These are phyloP conservation scores for Hartigia nigra DNA, from an alignment of 2,888 invertebrate genomes.

Conservation along the genomic window DNA sequence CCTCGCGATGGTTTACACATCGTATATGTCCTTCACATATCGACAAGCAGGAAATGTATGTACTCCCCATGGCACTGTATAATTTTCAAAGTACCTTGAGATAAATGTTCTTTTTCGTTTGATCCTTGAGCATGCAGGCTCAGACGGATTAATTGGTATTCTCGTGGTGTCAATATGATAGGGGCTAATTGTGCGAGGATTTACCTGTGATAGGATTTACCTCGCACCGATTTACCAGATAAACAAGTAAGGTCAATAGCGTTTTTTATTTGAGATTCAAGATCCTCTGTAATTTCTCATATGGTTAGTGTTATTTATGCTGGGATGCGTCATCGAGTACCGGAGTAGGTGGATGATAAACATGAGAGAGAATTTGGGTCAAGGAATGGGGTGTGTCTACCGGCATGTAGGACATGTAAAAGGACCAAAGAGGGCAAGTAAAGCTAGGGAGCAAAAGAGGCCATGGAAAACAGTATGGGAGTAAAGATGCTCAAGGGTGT, in stretches of 20 bases:
- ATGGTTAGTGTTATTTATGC: background rate
- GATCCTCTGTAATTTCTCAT: background rate
- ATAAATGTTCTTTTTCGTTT: background rate
- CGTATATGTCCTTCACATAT: background rate
- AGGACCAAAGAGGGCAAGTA: background rate
- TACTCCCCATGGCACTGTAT: background rate
- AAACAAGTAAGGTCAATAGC: background rate
- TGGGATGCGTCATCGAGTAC: background rate
- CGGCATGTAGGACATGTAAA: slow-evolving; percentile 2
- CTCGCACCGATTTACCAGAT: background rate
- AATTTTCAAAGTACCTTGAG: background rate
- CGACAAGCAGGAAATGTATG: background rate
- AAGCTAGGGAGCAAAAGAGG: background rate
- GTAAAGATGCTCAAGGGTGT: background rate
- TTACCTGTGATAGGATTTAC: background rate
- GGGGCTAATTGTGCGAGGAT: background rate
- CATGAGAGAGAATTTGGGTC: background rate
- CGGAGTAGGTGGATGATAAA: background rate
- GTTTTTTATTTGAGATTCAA: too few relatives aligned
- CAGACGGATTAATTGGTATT: background rate
- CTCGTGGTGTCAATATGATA: background rate
- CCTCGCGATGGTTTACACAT: background rate
- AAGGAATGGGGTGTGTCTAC: background rate
- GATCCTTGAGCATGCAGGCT: background rate
- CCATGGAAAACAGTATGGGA: background rate